Evolutionary conservation across 2,797 vertebrate species (phyloP).

Genomic region (Enteromius mattozi): DNA sequence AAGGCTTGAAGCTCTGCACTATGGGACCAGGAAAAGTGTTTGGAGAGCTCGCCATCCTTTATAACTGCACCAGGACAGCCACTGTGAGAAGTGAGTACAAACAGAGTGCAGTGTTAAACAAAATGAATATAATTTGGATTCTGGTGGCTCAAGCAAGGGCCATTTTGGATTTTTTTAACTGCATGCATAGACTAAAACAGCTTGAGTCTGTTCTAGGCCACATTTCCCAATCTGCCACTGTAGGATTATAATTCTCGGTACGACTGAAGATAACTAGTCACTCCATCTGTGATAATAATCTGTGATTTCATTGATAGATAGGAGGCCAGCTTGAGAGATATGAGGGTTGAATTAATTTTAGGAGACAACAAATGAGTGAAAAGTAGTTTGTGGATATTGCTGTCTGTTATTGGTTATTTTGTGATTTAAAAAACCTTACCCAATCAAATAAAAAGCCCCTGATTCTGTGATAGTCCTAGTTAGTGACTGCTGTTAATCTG

Average conservation of each 20-base stretch:
- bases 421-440: not conserved
- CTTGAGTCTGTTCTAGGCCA: not conserved
- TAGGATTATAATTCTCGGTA: conserved; percentile 24
- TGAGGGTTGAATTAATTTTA: not conserved
- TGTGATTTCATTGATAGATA: conserved; percentile 3
- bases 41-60: conserved; percentile 95
- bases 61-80: conserved; percentile 96
- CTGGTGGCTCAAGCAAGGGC: not conserved
- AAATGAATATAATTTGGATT: not conserved
- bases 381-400: not conserved
- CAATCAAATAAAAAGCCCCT: not conserved
- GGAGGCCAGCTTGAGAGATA: not conserved
- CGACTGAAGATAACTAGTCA: conserved; percentile 2
- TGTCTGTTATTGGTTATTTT: not conserved
- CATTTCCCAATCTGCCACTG: not conserved
- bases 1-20: conserved; percentile 92
- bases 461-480: not conserved
- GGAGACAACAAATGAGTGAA: not conserved
- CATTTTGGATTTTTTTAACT: not conserved
- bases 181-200: not conserved
- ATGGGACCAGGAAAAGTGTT: conserved; percentile 98
- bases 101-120: conserved; percentile 51
- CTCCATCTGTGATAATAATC: conserved; percentile 32
- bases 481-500: not conserved
- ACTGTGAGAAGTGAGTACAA: conserved; percentile 94